Evolutionary conservation across 2,888 invertebrate species (phyloP).

Genomic region (Fragum fragum): DNA sequence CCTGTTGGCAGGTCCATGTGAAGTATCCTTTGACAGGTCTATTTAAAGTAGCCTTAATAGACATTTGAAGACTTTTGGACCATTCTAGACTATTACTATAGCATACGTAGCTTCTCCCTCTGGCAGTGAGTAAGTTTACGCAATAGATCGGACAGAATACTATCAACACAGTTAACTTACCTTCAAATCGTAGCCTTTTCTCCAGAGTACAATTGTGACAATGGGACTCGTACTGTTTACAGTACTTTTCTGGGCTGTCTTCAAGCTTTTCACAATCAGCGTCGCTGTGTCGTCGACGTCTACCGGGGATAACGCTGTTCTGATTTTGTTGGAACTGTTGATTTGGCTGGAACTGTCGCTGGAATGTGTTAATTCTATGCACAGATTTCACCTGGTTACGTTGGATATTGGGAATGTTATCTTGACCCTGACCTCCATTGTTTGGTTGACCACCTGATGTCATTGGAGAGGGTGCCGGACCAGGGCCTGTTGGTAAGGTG

Average conservation of each 20-base stretch:
- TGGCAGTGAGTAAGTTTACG: too few species aligned
- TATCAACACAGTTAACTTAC: too few species aligned
- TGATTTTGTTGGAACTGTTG: conserved; percentile 14
- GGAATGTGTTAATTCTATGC: background rate
- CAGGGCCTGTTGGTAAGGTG: background rate
- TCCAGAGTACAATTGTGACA: conserved; percentile 66
- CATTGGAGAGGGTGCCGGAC: background rate
- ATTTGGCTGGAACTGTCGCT: conserved; percentile 2
- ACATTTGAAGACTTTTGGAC: too few species aligned
- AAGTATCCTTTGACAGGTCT: too few species aligned
- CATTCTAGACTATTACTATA: too few species aligned
- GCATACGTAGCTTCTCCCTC: too few species aligned
- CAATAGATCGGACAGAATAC: too few species aligned
- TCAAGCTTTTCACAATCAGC: conserved; percentile 56
- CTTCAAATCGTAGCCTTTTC: conserved; percentile 64
- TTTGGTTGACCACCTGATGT: background rate
- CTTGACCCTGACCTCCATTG: background rate
- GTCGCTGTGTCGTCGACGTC: conserved; percentile 49
- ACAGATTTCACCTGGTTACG: conserved; percentile 18
- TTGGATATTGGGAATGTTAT: background rate
- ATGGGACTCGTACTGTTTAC: conserved; percentile 56
- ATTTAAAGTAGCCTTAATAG: too few species aligned
- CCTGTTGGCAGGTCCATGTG: too few species aligned
- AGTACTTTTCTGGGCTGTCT: conserved; percentile 55
- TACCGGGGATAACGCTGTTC: background rate